Evolutionary conservation across 2,113 vertebrate species (phyloP).

Genomic region (Elaphurus davidianus): DNA sequence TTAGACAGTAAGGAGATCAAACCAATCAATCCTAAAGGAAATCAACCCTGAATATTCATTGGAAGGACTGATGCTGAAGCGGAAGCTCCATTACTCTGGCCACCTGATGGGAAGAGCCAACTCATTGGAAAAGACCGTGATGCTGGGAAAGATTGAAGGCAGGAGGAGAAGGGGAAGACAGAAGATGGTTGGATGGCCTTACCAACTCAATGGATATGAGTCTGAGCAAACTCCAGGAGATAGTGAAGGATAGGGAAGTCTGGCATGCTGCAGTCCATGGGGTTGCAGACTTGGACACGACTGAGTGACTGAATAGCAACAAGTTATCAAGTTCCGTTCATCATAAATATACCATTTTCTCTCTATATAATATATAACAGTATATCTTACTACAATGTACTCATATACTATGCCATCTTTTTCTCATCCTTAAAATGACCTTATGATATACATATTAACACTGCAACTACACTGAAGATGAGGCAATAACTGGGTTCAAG

Average conservation of each 20-base stretch:
- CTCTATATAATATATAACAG: neutral
- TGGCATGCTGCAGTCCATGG: neutral
- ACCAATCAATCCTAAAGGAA: neutral
- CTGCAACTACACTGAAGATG: neutral
- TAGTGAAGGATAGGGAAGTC: neutral
- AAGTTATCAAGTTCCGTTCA: neutral
- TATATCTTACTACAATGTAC: neutral
- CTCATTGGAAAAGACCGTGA: neutral
- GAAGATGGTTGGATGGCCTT: neutral
- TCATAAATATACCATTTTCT: neutral
- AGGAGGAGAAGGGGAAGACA: neutral
- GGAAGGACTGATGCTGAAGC: neutral
- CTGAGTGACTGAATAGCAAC: neutral
- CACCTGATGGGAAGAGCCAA: neutral
- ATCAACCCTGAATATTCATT: neutral
- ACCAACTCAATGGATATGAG: neutral
- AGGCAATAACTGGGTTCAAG: neutral
- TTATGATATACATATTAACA: neutral
- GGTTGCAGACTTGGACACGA: fast-evolving
- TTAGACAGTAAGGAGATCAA: neutral
- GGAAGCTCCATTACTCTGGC: neutral
- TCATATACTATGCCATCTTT: neutral
- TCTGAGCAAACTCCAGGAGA: neutral
- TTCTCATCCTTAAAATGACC: neutral
- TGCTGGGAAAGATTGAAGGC: neutral